phyloP scores from a whole-genome alignment of 2,113 vertebrate genomes.

The Apeltes quadracus region DNA sequence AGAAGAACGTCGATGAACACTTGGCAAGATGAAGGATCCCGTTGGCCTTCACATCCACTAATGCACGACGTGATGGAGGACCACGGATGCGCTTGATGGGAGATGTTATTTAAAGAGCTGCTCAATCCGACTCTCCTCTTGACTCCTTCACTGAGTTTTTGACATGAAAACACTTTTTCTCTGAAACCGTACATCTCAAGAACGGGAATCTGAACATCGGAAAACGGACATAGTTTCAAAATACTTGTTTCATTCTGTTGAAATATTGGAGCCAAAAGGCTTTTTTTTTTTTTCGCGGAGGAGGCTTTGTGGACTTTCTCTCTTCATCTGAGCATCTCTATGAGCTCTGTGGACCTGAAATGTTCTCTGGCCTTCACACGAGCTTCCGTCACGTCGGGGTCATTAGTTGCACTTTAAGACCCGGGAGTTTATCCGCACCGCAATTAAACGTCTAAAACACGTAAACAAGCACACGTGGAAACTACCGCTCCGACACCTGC shows the following conservation, averaged over 20 bases:
- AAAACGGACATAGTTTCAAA: too few species aligned
- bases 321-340: background rate
- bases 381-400: slow-evolving; percentile 19
- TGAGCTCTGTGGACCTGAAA: background rate
- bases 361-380: background rate
- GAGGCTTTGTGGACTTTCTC: too few species aligned
- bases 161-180: background rate
- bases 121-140: background rate
- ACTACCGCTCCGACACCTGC: slow-evolving; percentile 42
- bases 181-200: too few species aligned
- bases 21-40: too few species aligned
- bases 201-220: too few species aligned
- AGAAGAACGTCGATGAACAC: too few species aligned
- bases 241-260: too few species aligned
- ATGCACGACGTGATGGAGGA: too few species aligned
- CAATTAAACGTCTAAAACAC: slow-evolving; percentile 53
- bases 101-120: slow-evolving; percentile 1
- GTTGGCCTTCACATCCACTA: too few species aligned
- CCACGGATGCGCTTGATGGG: background rate
- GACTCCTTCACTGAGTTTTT: slow-evolving; percentile 1
- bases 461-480: slow-evolving; percentile 30
- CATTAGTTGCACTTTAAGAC: slow-evolving; percentile 45
- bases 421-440: slow-evolving; percentile 34
- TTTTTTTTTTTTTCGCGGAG: too few species aligned
- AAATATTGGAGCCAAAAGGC: too few species aligned